Evolutionary conservation across 2,113 vertebrate genomes (phyloP).

Genomic region (Menura novaehollandiae): DNA sequence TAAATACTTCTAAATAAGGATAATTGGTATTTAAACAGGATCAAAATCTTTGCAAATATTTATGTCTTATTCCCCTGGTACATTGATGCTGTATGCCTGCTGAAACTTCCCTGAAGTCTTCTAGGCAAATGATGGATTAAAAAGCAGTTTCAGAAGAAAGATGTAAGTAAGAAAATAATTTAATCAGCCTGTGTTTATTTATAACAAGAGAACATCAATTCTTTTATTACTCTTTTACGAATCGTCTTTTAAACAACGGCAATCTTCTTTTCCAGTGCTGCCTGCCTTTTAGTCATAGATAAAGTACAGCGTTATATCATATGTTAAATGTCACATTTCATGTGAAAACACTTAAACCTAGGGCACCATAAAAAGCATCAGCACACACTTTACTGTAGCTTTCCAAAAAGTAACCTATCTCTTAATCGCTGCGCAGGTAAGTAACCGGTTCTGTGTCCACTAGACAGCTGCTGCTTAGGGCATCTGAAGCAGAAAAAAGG

Average conservation of each 20-base stretch:
- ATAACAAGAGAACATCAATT: not conserved
- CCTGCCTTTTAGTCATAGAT: not conserved
- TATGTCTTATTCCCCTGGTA: not conserved
- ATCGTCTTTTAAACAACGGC: not conserved
- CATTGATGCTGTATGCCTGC: not conserved
- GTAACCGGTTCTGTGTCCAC: not conserved
- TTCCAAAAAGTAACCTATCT: not conserved
- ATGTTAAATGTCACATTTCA: not conserved
- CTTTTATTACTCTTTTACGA: not conserved
- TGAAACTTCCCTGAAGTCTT: conserved; percentile 10
- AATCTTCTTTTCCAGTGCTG: not conserved
- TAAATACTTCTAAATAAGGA: conserved; percentile 9
- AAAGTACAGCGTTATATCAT: not conserved
- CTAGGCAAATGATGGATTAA: not conserved
- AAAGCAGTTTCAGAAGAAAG: not conserved
- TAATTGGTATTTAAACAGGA: not conserved
- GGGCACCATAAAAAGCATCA: not conserved
- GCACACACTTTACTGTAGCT: not conserved
- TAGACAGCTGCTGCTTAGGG: not conserved
- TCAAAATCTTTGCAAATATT: not conserved
- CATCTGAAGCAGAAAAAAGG: not conserved
- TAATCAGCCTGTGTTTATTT: not conserved
- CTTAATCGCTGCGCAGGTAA: not conserved
- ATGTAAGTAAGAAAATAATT: not conserved
- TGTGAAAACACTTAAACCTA: not conserved